Percentiles rank a stretch among this genome's conserved stretches.
Evolutionary conservation across 2,888 invertebrate genomes (phyloP).

Genomic region (Watsonalla binaria): DNA sequence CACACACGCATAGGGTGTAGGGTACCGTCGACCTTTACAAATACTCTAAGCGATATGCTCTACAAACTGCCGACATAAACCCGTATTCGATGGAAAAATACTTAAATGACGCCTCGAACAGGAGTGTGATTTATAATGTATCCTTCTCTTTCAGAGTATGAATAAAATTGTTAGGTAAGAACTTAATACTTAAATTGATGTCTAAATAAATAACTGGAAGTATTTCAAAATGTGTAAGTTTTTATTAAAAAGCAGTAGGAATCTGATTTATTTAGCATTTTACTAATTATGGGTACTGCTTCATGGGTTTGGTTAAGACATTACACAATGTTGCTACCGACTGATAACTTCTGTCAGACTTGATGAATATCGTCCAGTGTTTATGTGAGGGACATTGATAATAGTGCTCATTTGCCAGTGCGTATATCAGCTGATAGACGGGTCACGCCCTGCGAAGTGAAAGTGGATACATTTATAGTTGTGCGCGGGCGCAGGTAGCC

Average conservation of each 20-base stretch:
- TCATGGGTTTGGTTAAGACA: background rate
- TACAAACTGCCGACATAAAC: slow-evolving; percentile 55
- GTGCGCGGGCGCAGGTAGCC: slow-evolving; percentile 38
- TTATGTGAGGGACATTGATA: slow-evolving; percentile 17
- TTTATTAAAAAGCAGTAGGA: too few species aligned
- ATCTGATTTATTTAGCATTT: too few species aligned
- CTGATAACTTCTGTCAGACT: background rate
- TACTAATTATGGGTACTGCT: too few species aligned
- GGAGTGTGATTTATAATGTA: background rate
- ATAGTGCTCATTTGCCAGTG: slow-evolving; percentile 35
- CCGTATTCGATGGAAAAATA: slow-evolving; percentile 36
- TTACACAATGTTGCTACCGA: background rate
- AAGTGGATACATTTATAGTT: slow-evolving; percentile 55
- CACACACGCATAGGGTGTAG: slow-evolving; percentile 21
- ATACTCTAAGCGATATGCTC: slow-evolving; percentile 57
- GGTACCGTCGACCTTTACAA: slow-evolving; percentile 63
- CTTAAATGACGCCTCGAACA: slow-evolving; percentile 30
- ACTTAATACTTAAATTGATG: too few species aligned
- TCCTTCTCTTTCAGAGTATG: too few species aligned
- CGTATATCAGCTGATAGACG: slow-evolving; percentile 49
- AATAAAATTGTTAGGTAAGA: too few species aligned
- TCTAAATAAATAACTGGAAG: too few species aligned
- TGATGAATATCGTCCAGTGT: background rate
- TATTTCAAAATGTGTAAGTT: too few species aligned
- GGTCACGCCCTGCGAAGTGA: slow-evolving; percentile 55